Percentiles rank a stretch among this genome's conserved stretches.
Evolutionary conservation across 1,140 invertebrate species (phyloP).

Genomic region (Papilio machaon): DNA sequence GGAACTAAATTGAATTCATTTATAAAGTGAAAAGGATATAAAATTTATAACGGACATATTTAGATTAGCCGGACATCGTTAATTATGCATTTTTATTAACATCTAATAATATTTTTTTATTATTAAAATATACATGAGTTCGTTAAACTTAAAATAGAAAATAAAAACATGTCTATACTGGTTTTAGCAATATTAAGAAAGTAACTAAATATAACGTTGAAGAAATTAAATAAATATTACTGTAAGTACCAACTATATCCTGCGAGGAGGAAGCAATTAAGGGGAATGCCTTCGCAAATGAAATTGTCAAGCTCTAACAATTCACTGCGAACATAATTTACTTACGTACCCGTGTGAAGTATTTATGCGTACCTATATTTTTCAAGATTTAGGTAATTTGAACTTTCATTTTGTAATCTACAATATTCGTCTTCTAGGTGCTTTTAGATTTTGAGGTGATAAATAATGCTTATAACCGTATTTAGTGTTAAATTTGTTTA

Average conservation of each 20-base stretch:
- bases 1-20: neutral
- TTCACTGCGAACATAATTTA: slow-evolving; percentile 46
- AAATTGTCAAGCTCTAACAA: slow-evolving; percentile 53
- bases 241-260: neutral
- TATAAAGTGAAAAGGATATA: neutral
- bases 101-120: neutral
- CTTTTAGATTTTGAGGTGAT: too few species aligned
- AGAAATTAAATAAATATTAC: slow-evolving; percentile 26
- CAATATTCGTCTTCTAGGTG: too few species aligned
- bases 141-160: neutral
- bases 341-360: slow-evolving; percentile 38
- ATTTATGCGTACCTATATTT: neutral
- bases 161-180: neutral
- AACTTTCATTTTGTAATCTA: neutral
- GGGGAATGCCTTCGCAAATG: slow-evolving; percentile 58
- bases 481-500: too few species aligned
- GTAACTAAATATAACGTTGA: neutral
- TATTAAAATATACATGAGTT: neutral
- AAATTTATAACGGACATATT: neutral
- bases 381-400: neutral
- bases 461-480: too few species aligned
- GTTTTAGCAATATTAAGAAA: neutral
- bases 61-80: neutral
- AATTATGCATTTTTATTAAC: neutral
- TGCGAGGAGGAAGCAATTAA: slow-evolving; percentile 57